A percentile compares a stretch with the other conserved stretches of the same genome.
Conservation (phyloP, 2,888 invertebrate genomes). For the Selenia dentaria region DNA sequence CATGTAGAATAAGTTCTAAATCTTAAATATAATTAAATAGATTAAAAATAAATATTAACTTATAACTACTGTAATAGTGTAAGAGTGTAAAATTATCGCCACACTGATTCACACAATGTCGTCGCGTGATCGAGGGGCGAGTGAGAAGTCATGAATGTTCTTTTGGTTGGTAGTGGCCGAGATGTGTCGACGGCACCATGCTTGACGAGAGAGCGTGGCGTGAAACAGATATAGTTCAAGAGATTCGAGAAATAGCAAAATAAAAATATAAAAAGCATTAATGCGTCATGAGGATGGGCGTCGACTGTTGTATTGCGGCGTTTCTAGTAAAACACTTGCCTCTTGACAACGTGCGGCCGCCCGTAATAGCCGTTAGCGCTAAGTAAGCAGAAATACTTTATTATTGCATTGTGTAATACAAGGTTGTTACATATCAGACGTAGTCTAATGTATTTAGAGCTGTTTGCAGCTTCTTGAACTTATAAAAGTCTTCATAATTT, state of each 20-base stretch:
- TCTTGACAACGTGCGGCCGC: constrained; percentile 83
- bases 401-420: constrained; percentile 44
- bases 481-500: constrained; percentile 1
- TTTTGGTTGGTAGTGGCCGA: constrained; percentile 38
- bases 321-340: constrained; percentile 85
- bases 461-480: background rate
- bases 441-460: background rate
- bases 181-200: constrained; percentile 59
- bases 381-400: constrained; percentile 71
- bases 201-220: constrained; percentile 53
- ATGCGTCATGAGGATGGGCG: constrained; percentile 81
- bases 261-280: constrained; percentile 81
- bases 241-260: constrained; percentile 72
- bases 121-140: constrained; percentile 57
- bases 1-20: constrained; percentile 73
- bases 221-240: constrained; percentile 57
- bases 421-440: constrained; percentile 8
- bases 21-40: constrained; percentile 48
- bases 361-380: constrained; percentile 84
- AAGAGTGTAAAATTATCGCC: constrained; percentile 37
- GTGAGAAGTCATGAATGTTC: constrained; percentile 41
- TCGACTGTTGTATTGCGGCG: constrained; percentile 74
- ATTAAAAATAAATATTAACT: constrained; percentile 41
- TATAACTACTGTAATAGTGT: constrained; percentile 50
- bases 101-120: constrained; percentile 52